phyloP scores from a whole-genome alignment of 2,888 invertebrate species.

The Nipponacmea schrenckii region DNA sequence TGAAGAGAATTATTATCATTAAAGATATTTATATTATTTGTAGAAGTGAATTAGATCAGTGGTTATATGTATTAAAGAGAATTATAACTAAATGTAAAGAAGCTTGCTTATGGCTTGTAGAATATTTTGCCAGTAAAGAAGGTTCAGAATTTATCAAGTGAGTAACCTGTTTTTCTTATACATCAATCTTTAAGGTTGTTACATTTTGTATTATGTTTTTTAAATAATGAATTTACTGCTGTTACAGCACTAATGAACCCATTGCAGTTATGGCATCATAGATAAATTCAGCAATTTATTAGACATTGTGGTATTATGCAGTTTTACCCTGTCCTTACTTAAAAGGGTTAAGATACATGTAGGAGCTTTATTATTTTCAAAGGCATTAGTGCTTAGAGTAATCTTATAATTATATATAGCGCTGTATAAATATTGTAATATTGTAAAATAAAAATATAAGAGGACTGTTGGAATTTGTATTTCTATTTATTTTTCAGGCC shows the following conservation, averaged over 20 bases:
- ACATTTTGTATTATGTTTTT: not conserved
- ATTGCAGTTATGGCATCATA: not conserved
- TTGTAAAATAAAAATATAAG: too few species aligned
- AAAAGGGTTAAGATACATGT: too few species aligned
- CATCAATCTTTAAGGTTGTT: too few species aligned
- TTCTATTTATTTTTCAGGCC: conserved; percentile 63
- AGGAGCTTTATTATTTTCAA: not conserved
- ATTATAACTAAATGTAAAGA: conserved; percentile 60
- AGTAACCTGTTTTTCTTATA: conserved; percentile 22
- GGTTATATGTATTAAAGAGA: conserved; percentile 63
- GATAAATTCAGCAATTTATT: not conserved
- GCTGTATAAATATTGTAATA: too few species aligned
- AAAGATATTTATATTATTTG: conserved; percentile 17
- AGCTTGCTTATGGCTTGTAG: conserved; percentile 65
- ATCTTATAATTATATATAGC: too few species aligned
- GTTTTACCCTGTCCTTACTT: too few species aligned
- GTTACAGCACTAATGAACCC: not conserved
- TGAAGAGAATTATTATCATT: too few species aligned
- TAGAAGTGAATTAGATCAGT: conserved; percentile 63
- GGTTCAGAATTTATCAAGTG: conserved; percentile 66
- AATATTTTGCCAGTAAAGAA: conserved; percentile 63
- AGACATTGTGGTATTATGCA: not conserved
- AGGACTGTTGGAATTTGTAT: too few species aligned
- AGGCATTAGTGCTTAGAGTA: too few species aligned
- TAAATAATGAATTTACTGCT: not conserved